Conservation (phyloP, 1,140 invertebrate species). For the Saccostrea glomerata region DNA sequence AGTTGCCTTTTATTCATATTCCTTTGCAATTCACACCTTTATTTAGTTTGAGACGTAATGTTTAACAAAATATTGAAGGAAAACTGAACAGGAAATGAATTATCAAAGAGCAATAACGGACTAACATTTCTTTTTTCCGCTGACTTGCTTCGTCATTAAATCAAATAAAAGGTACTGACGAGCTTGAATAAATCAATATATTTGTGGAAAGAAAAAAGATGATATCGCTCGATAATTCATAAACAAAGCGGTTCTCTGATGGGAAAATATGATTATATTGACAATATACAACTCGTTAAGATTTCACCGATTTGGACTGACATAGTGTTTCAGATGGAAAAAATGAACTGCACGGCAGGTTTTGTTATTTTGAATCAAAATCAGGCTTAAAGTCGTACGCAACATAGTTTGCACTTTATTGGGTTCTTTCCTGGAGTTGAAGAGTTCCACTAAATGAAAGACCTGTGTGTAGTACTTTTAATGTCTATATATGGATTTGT, state of each 20-base stretch:
- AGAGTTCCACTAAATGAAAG: too few relatives aligned
- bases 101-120: neutral
- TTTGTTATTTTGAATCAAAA: too few relatives aligned
- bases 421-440: too few relatives aligned
- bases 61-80: neutral
- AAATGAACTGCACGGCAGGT: too few relatives aligned
- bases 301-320: too few relatives aligned
- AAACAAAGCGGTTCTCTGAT: neutral
- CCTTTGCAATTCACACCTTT: neutral
- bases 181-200: slow-evolving; percentile 5
- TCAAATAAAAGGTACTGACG: slow-evolving; percentile 1
- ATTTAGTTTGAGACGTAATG: neutral
- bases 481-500: too few relatives aligned
- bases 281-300: neutral
- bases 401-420: too few relatives aligned
- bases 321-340: too few relatives aligned
- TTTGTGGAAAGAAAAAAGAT: neutral
- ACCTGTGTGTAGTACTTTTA: too few relatives aligned
- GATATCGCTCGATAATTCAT: neutral
- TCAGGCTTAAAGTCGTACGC: too few relatives aligned
- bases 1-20: neutral
- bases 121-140: neutral
- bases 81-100: neutral
- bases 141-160: neutral
- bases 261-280: neutral